phyloP scores from a whole-genome alignment of 2,888 invertebrate species.

The Limnephilus marmoratus region DNA sequence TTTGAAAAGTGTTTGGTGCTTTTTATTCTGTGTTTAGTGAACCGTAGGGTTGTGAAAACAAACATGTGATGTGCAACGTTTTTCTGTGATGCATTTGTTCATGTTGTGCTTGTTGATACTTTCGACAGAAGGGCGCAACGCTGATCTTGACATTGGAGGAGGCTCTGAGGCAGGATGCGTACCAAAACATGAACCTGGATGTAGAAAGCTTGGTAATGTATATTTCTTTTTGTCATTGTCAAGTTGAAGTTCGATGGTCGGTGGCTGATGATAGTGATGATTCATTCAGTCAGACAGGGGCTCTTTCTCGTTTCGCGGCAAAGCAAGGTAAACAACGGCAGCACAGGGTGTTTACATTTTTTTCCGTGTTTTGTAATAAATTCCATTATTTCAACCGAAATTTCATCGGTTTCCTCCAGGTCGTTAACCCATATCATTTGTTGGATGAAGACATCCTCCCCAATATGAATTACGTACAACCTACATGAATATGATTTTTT shows the following conservation, averaged over 20 bases:
- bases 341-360: constrained; percentile 17
- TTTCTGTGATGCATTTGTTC: constrained; percentile 60
- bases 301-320: constrained; percentile 38
- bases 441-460: not conserved
- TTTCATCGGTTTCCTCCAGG: not conserved
- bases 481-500: not conserved
- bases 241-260: constrained; percentile 36
- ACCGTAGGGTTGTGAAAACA: constrained; percentile 38
- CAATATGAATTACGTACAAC: not conserved
- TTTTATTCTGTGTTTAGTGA: constrained; percentile 27
- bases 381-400: not conserved
- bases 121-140: constrained; percentile 28
- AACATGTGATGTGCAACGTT: constrained; percentile 43
- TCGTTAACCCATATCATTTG: not conserved
- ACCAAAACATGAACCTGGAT: constrained; percentile 85
- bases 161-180: constrained; percentile 74
- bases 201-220: constrained; percentile 82
- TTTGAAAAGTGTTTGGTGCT: constrained; percentile 6
- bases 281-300: constrained; percentile 7
- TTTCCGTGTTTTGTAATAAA: not conserved
- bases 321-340: constrained; percentile 42
- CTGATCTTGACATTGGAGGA: constrained; percentile 57
- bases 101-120: constrained; percentile 51
- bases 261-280: constrained; percentile 9
- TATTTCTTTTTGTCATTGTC: constrained; percentile 35